Evolutionary conservation across 2,113 vertebrate species (phyloP).

Genomic region (Poeciliopsis retropinna): DNA sequence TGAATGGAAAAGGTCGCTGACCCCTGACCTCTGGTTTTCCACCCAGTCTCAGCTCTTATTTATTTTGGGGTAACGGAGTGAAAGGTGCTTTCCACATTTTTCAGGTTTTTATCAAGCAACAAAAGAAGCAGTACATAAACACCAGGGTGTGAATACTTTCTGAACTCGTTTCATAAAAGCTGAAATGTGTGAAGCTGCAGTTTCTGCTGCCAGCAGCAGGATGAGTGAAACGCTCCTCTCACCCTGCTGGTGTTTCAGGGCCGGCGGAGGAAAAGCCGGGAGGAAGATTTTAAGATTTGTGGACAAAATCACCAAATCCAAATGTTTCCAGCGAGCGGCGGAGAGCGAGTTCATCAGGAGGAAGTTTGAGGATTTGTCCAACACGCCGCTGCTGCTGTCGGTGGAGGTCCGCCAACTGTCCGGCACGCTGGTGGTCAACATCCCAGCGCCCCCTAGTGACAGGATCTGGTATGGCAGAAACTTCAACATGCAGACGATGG

Average conservation of each 20-base stretch:
- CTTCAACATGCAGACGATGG: too few relatives aligned
- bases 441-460: constrained; percentile 87
- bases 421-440: constrained; percentile 84
- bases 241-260: constrained; percentile 50
- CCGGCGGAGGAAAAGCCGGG: constrained; percentile 79
- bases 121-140: too few relatives aligned
- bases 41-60: neutral
- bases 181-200: constrained; percentile 1
- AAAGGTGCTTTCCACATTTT: neutral
- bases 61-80: neutral
- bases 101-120: too few relatives aligned
- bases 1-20: too few relatives aligned
- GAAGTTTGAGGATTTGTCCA: constrained; percentile 92
- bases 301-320: constrained; percentile 90
- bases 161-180: neutral
- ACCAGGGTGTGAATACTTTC: neutral
- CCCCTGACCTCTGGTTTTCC: too few relatives aligned
- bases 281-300: constrained; percentile 88
- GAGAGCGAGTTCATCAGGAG: constrained; percentile 92
- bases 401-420: constrained; percentile 89
- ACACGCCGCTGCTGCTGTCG: constrained; percentile 86
- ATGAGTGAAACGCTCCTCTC: neutral
- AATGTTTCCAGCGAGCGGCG: constrained; percentile 89
- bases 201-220: neutral
- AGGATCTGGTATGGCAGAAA: constrained; percentile 84